Evolutionary conservation across 2,888 invertebrate species (phyloP), one percentile per base, ranked within the genome.

Genomic region (Nymphalis polychloros): DNA sequence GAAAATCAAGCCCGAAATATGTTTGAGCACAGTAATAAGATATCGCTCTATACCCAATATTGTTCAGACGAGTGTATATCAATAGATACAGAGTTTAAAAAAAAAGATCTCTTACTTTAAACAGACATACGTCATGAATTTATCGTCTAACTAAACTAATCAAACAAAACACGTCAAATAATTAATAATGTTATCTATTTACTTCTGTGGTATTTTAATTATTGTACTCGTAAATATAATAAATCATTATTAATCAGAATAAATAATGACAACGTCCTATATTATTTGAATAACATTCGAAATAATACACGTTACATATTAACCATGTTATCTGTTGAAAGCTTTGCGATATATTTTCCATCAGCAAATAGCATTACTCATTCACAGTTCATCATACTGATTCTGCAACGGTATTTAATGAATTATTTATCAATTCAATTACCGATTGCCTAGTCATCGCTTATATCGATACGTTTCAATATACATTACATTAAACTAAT

Each of bases 341-440:
- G 50, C 50, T 50, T 50, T 19, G 10, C 50, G 10, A 50, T 50
- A 20, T 3, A 41, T 19, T 50, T 50, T 50, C 50, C 50, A 50
- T 19, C 50, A 50, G 50, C 50, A 50, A 50, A 50, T 50, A 50
- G 19, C n/a, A 48, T n/a, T 50, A 20, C 50, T 19, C 10, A 19
- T 50, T 19, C 19, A 20, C 50, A 50, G 50, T 50, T 50, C 50
- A 50, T n/a, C 50, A 50, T 19, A 50, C 50, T 50, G 19, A 50
- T 19, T 19, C 50, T 20, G 50, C 50, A 20, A 50, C 10, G 50
- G 19, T 19, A 50, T 50, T 50, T 19, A 50, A 50, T 50, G 19
- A 50, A 50, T 50, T 50, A 50, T 50, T 50, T 50, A 50, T 50
- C 10, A 50, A 50, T 50, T 50, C 50, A 50, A 50, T 50, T 50